phyloP scores from a whole-genome alignment of 2,113 vertebrate species.

The Ochotona curzoniae region DNA sequence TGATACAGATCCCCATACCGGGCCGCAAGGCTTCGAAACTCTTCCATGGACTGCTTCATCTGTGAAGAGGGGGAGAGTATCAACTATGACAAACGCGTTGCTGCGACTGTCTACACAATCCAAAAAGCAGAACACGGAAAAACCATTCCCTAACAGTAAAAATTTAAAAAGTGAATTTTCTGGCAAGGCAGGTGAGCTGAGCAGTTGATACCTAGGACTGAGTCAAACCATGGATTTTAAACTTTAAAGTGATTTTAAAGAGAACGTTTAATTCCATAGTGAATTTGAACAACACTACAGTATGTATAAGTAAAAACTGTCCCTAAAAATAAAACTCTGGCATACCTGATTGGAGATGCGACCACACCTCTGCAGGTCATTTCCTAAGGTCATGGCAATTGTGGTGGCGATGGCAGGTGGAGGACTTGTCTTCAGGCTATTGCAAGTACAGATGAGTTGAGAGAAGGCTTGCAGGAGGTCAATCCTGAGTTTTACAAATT shows the following conservation, averaged over 20 bases:
- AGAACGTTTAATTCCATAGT: not conserved
- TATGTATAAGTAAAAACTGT: not conserved
- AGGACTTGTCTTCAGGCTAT: slow-evolving; percentile 98
- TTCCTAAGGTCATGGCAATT: slow-evolving; percentile 94
- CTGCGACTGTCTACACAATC: not conserved
- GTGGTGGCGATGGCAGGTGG: slow-evolving; percentile 98
- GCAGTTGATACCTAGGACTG: not conserved
- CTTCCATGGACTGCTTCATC: slow-evolving; percentile 99
- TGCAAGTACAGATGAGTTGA: slow-evolving; percentile 98
- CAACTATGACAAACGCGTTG: slow-evolving; percentile 15
- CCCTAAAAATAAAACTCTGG: not conserved
- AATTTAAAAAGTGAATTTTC: not conserved
- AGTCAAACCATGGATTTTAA: slow-evolving; percentile 15
- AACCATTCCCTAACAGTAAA: not conserved
- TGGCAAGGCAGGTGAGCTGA: not conserved
- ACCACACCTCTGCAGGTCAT: slow-evolving; percentile 96
- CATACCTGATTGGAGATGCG: slow-evolving; percentile 96
- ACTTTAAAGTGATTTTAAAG: not conserved
- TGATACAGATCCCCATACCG: slow-evolving; percentile 97
- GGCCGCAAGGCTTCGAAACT: slow-evolving; percentile 93
- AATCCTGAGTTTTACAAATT: slow-evolving; percentile 98
- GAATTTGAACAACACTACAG: not conserved
- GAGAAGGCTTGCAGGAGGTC: slow-evolving; percentile 97
- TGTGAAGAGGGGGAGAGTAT: slow-evolving; percentile 73
- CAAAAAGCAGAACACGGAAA: not conserved